phyloP scores from a whole-genome alignment of 2,113 vertebrate species.

The Theropithecus gelada region DNA sequence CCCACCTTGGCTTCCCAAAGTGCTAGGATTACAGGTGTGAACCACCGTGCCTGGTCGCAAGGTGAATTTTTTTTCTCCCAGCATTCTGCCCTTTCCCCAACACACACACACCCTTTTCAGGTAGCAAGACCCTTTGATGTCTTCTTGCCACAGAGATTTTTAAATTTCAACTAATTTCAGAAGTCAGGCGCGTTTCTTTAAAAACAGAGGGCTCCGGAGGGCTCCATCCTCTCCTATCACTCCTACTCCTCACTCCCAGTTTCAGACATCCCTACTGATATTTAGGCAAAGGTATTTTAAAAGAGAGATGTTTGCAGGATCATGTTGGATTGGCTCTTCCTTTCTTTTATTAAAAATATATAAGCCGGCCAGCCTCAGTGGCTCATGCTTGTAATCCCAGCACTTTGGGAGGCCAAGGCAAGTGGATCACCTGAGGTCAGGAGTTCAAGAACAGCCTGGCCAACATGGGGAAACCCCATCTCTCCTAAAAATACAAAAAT shows the following conservation, averaged over 20 bases:
- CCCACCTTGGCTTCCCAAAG: no score
- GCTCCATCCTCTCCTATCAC: background rate
- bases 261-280: background rate
- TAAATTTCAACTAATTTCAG: background rate
- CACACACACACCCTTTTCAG: background rate
- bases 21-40: no score
- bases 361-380: fast-evolving
- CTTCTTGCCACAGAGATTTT: background rate
- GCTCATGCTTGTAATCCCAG: no score
- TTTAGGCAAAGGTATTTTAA: background rate
- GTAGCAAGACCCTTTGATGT: background rate
- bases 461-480: no score
- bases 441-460: no score
- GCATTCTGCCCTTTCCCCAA: background rate
- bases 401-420: no score
- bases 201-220: background rate
- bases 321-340: background rate
- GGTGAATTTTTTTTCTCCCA: background rate
- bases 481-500: no score
- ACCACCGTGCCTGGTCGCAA: no score
- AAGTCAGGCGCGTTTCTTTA: background rate
- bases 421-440: no score
- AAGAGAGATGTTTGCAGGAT: background rate
- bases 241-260: background rate
- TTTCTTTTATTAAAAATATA: background rate